Conservation (phyloP, 1,140 invertebrate species). For the Drosophila grimshawi region DNA sequence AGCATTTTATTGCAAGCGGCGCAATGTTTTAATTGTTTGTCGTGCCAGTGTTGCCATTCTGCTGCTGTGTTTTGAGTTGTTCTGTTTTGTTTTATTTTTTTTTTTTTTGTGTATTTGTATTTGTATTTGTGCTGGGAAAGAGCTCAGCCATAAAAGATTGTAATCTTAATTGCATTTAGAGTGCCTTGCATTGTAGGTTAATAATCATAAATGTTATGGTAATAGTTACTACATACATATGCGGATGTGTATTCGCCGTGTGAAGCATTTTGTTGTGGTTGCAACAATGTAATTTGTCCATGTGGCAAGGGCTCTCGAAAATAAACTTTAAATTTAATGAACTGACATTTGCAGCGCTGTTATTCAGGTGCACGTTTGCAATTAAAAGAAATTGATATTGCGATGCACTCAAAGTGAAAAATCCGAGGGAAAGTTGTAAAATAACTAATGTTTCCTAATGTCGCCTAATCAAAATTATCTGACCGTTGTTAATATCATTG, state of each 20-base stretch:
- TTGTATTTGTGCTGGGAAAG: conserved; percentile 49
- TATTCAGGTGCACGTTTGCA: conserved; percentile 16
- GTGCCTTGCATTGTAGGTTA: conserved; percentile 82
- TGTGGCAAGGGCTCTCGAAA: conserved; percentile 33
- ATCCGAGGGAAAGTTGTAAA: background rate
- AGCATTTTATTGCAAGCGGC: conserved; percentile 75
- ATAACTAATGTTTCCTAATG: background rate
- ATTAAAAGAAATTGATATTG: conserved; percentile 54
- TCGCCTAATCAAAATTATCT: background rate
- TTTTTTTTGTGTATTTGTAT: too few species aligned
- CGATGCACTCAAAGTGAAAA: background rate
- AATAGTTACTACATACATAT: conserved; percentile 67
- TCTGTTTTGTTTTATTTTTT: background rate
- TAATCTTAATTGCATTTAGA: conserved; percentile 83
- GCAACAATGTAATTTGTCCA: conserved; percentile 49
- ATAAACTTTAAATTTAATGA: conserved; percentile 49
- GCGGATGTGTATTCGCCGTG: conserved; percentile 28
- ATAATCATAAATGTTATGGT: conserved; percentile 83
- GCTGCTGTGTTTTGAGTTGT: conserved; percentile 14
- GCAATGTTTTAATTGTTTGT: conserved; percentile 82
- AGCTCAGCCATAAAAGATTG: conserved; percentile 72
- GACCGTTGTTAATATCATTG: background rate
- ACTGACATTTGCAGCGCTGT: conserved; percentile 38
- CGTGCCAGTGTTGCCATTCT: conserved; percentile 59
- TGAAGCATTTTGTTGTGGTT: conserved; percentile 52